phyloP scores from a whole-genome alignment of 2,888 invertebrate genomes.

The Litoditis marina region DNA sequence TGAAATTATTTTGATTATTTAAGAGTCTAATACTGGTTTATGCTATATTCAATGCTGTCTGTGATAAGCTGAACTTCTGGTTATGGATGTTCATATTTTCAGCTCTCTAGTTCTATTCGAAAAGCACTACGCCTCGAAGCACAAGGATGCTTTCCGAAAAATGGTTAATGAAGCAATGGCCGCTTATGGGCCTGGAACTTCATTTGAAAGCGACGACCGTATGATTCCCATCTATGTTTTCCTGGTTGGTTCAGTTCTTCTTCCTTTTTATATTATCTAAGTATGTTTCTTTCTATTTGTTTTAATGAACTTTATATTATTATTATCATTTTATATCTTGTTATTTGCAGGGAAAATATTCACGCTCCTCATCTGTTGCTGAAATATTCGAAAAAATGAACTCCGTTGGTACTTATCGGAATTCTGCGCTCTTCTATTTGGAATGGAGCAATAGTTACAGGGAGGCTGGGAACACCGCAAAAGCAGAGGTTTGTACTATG shows the following conservation, averaged over 20 bases:
- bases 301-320: not conserved
- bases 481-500: slow-evolving; percentile 8
- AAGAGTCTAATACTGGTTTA: no score
- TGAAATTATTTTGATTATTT: no score
- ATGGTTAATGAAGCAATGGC: slow-evolving; percentile 11
- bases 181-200: slow-evolving; percentile 19
- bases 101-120: slow-evolving; percentile 14
- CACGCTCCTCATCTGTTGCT: slow-evolving; percentile 12
- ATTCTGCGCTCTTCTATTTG: slow-evolving; percentile 7
- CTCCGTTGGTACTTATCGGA: slow-evolving; percentile 12
- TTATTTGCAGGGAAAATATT: slow-evolving; percentile 16
- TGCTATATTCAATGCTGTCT: no score
- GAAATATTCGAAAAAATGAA: slow-evolving; percentile 16
- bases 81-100: no score
- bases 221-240: slow-evolving; percentile 21
- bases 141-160: slow-evolving; percentile 20
- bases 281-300: not conserved
- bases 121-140: slow-evolving; percentile 7
- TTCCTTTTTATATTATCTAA: not conserved
- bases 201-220: slow-evolving; percentile 18
- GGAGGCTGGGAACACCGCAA: slow-evolving; percentile 5
- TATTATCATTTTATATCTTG: not conserved
- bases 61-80: no score
- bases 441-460: slow-evolving; percentile 9
- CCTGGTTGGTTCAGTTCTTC: slow-evolving; percentile 9